Evolutionary conservation across 2,113 vertebrate genomes (phyloP).

Genomic region (Paraplagusia blochii): DNA sequence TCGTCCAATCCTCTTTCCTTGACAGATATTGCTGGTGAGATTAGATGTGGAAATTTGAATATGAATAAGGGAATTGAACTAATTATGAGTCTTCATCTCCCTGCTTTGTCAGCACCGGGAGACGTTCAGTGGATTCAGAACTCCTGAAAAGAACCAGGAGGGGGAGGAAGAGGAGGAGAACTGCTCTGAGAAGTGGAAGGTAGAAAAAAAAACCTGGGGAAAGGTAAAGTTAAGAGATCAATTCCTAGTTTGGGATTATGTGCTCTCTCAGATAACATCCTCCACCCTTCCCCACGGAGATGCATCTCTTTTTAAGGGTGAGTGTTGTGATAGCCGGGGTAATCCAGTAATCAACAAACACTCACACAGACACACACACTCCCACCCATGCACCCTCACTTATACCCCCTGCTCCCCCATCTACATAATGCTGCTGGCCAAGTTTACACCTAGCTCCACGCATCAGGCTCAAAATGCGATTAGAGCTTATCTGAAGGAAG

Average conservation of each 20-base stretch:
- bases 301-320: conserved; percentile 43
- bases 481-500: conserved; percentile 68
- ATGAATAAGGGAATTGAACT: conserved; percentile 64
- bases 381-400: neutral
- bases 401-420: conserved; percentile 34
- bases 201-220: conserved; percentile 24
- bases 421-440: conserved; percentile 57
- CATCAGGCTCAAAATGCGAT: conserved; percentile 66
- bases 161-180: conserved; percentile 16
- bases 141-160: conserved; percentile 30
- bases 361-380: conserved; percentile 41
- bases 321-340: conserved; percentile 45
- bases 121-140: conserved; percentile 52
- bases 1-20: conserved; percentile 44
- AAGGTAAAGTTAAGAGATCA: conserved; percentile 68
- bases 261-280: conserved; percentile 65
- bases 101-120: conserved; percentile 61
- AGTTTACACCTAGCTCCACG: conserved; percentile 65
- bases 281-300: conserved; percentile 52
- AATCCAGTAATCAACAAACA: conserved; percentile 18
- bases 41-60: conserved; percentile 70
- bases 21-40: conserved; percentile 54
- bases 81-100: conserved; percentile 68
- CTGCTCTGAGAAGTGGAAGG: conserved; percentile 11
- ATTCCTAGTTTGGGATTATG: conserved; percentile 71